Percentiles rank a stretch among this genome's conserved stretches.
Conservation (phyloP, 2,797 vertebrate genomes). For the Mergus octosetaceus region DNA sequence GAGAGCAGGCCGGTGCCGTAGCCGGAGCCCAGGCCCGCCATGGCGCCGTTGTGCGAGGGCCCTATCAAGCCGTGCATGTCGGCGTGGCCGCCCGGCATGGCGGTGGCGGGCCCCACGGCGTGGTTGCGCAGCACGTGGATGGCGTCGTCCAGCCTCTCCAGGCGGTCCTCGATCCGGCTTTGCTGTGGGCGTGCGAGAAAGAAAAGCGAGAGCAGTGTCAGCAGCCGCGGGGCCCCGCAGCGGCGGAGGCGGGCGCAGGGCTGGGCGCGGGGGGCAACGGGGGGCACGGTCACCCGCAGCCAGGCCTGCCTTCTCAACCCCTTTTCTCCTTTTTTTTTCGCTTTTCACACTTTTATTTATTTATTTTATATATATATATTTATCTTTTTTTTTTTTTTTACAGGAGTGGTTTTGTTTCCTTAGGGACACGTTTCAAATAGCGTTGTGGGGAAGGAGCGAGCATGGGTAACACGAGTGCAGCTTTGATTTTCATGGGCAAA, state of each 20-base stretch:
- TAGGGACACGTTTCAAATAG: not conserved
- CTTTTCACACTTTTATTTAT: not conserved
- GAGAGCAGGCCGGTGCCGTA: slow-evolving; percentile 91
- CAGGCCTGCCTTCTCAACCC: not conserved
- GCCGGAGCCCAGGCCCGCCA: slow-evolving; percentile 86
- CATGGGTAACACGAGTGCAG: slow-evolving; percentile 8
- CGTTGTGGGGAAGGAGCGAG: slow-evolving; percentile 23
- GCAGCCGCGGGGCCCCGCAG: not conserved
- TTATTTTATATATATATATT: no score
- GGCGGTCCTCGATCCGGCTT: slow-evolving; percentile 94
- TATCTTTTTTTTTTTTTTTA: not conserved
- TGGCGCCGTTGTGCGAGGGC: slow-evolving; percentile 89
- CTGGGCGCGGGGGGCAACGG: not conserved
- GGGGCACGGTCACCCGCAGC: not conserved
- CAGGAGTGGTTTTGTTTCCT: not conserved
- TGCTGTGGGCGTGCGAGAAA: slow-evolving; percentile 79
- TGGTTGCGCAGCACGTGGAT: slow-evolving; percentile 95
- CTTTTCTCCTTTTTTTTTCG: not conserved
- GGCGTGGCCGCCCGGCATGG: slow-evolving; percentile 83
- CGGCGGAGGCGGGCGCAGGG: no score
- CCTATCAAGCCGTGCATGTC: slow-evolving; percentile 91
- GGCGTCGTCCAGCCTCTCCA: slow-evolving; percentile 95
- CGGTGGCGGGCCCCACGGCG: slow-evolving; percentile 90
- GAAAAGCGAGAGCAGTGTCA: not conserved
- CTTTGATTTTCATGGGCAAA: slow-evolving; percentile 68